phyloP scores from a whole-genome alignment of 2,113 vertebrate species.

The Nerophis ophidion region DNA sequence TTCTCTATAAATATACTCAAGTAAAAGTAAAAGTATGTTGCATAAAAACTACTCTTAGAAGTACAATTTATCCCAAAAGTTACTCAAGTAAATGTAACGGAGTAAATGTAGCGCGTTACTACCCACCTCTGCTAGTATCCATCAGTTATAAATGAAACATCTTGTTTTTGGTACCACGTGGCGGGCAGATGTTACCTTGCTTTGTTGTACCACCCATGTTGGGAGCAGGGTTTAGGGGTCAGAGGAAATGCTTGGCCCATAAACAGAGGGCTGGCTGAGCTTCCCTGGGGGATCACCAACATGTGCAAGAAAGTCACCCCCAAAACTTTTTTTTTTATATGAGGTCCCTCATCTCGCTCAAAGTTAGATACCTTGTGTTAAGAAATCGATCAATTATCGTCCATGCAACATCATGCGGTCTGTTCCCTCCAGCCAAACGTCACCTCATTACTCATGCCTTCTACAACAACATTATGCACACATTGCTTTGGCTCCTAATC shows the following conservation, averaged over 20 bases:
- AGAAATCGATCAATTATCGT: too few relatives aligned
- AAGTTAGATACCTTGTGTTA: too few relatives aligned
- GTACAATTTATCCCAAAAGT: too few relatives aligned
- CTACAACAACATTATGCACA: constrained; percentile 5
- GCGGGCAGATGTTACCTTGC: constrained; percentile 28
- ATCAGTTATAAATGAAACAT: neutral
- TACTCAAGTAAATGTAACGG: too few relatives aligned
- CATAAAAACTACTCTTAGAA: too few relatives aligned
- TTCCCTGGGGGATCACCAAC: neutral
- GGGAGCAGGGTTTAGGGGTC: neutral
- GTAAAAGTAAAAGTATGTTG: too few relatives aligned
- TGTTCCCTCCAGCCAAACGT: neutral
- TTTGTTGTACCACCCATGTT: constrained; percentile 28
- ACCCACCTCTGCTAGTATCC: too few relatives aligned
- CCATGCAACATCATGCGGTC: neutral
- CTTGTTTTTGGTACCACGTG: neutral
- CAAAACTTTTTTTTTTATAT: too few relatives aligned
- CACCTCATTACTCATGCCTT: neutral
- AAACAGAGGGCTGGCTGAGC: neutral
- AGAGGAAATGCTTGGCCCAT: neutral
- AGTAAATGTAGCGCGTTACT: too few relatives aligned
- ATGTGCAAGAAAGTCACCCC: too few relatives aligned
- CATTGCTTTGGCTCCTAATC: neutral
- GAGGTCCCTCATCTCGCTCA: too few relatives aligned
- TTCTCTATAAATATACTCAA: too few relatives aligned